A percentile compares a stretch with the other conserved stretches of the same genome.
phyloP scores from a whole-genome alignment of 2,888 invertebrate species.

The Leptura quadrifasciata region DNA sequence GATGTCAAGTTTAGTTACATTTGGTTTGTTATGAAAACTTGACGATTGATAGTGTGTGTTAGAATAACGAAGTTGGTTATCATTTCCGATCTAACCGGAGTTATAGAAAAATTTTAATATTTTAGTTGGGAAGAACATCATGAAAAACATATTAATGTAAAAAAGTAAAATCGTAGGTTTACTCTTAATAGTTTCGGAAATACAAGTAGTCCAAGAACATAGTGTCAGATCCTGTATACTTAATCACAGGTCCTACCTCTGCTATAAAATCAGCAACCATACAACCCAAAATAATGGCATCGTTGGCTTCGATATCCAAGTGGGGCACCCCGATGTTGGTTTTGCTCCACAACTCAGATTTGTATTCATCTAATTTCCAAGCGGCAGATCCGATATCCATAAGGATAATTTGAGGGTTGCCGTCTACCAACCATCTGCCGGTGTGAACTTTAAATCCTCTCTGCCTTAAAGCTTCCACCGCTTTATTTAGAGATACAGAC shows the following conservation, averaged over 20 bases:
- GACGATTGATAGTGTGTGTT: too few relatives aligned
- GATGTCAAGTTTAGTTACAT: too few relatives aligned
- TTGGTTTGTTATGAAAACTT: too few relatives aligned
- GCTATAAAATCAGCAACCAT: conserved; percentile 94
- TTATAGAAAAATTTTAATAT: too few relatives aligned
- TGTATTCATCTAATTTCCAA: conserved; percentile 96
- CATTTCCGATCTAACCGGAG: too few relatives aligned
- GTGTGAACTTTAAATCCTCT: conserved; percentile 93
- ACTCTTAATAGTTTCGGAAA: too few relatives aligned
- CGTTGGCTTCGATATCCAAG: conserved; percentile 96
- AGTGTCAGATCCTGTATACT: too few relatives aligned
- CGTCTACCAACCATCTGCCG: conserved; percentile 99
- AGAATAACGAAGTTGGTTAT: too few relatives aligned
- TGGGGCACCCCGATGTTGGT: conserved; percentile 95
- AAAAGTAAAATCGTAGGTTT: too few relatives aligned
- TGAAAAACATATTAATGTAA: too few relatives aligned
- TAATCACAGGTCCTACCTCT: conserved; percentile 78
- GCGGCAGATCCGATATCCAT: conserved; percentile 98
- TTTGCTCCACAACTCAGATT: conserved; percentile 94
- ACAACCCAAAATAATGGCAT: conserved; percentile 96
- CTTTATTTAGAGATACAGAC: conserved; percentile 83
- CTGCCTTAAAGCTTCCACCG: conserved; percentile 86
- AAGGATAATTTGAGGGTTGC: conserved; percentile 98
- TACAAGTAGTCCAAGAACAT: too few relatives aligned
- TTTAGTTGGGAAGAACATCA: too few relatives aligned